These are phyloP conservation scores for Poecile atricapillus DNA, from an alignment of 2,113 vertebrate species.

Conservation along the genomic window DNA sequence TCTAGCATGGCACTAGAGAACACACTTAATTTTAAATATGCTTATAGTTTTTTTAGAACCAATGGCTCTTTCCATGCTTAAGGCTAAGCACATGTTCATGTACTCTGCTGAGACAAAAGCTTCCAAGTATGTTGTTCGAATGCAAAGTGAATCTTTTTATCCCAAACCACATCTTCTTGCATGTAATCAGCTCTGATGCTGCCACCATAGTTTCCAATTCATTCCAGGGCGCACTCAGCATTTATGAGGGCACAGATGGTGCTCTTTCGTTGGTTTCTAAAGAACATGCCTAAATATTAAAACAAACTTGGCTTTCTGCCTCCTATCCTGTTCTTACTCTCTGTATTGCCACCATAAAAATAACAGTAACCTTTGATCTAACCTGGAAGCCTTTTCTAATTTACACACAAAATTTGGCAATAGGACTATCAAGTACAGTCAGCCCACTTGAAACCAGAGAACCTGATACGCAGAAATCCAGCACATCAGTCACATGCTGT, in stretches of 20 bases:
- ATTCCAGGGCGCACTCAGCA: background rate
- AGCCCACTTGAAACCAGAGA: background rate
- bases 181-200: background rate
- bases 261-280: background rate
- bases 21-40: background rate
- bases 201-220: background rate
- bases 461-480: background rate
- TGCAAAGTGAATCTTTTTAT: background rate
- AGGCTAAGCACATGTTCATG: conserved; percentile 16
- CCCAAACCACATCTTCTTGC: conserved; percentile 13
- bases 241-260: conserved; percentile 34
- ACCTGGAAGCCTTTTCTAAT: background rate
- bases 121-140: conserved; percentile 23
- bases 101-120: conserved; percentile 1
- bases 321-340: background rate
- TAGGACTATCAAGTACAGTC: background rate
- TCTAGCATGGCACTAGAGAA: background rate
- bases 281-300: conserved; percentile 19
- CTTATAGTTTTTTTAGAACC: background rate
- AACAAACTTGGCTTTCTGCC: background rate
- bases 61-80: conserved; percentile 35
- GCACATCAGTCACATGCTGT: background rate
- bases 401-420: conserved; percentile 9
- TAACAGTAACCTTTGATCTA: conserved; percentile 1
- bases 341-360: conserved; percentile 5